Evolutionary conservation across 2,113 vertebrate species (phyloP).

Genomic region (Larimichthys polyactis): DNA sequence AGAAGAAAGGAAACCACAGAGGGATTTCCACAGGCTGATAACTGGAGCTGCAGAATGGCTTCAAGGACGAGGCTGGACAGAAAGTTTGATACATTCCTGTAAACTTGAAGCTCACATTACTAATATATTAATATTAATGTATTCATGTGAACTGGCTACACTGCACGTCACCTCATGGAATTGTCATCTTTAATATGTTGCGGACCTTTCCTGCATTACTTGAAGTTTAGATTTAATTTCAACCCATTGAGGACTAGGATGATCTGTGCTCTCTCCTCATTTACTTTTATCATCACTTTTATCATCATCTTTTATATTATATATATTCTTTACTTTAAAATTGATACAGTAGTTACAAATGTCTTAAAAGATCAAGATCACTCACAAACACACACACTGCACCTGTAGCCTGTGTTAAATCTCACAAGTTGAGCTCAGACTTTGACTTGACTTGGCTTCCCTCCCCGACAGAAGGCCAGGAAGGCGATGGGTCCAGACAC

Average conservation of each 20-base stretch:
- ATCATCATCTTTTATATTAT: background rate
- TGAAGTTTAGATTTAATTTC: background rate
- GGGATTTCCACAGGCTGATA: slow-evolving; percentile 1
- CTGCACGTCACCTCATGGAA: background rate
- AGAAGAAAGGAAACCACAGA: background rate
- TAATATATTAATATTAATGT: background rate
- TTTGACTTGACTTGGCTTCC: slow-evolving; percentile 23
- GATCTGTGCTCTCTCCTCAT: background rate
- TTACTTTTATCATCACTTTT: too few species aligned
- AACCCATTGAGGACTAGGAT: background rate
- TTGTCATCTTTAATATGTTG: background rate
- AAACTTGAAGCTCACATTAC: background rate
- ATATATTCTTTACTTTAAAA: background rate
- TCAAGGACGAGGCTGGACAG: background rate
- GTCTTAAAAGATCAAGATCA: background rate
- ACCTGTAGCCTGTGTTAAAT: slow-evolving; percentile 13
- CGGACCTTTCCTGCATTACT: background rate
- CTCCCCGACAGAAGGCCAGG: slow-evolving; percentile 11
- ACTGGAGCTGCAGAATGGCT: background rate
- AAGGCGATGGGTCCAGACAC: slow-evolving; percentile 34
- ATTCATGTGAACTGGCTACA: background rate
- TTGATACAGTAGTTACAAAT: background rate
- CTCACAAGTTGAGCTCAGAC: background rate
- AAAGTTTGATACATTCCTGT: background rate
- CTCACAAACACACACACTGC: slow-evolving; percentile 4